Evolutionary conservation across 2,888 invertebrate genomes (phyloP), one percentile per base, ranked within the genome.

Genomic region (Watsonalla binaria): DNA sequence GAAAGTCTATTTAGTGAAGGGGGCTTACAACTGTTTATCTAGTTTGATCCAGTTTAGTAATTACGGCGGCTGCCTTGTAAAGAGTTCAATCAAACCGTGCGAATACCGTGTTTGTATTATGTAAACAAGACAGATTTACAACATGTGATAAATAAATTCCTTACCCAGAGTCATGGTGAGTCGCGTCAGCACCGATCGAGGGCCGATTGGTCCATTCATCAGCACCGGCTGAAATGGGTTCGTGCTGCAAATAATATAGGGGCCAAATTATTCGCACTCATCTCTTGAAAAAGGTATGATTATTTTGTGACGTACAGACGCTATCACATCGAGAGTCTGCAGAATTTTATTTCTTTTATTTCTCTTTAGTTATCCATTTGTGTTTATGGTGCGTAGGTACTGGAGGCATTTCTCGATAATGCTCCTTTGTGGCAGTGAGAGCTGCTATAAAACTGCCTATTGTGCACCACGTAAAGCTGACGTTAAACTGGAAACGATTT

Each of bases 141-240:
- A 67, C 81, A 71, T 78, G 80, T 79, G 75, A 86, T 86, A 84
- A 81, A 87, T 87, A 89, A 86, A 86, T 85, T 80, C 78, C 74
- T 70, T 70, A 72, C 72, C 72, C 73, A 72, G 78, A 74, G 61
- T 54, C 62, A 71, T 78, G 70, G 75, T 78, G 72, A 73, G 75
- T 76, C 68, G 72, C 78, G 86, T 88, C 87, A 89, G 88, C 86
- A 80, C 62, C 62, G 78, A 61, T 78, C 72, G 73, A 82, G 80
- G 78, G 73, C 76, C 71, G 68, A 88, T 88, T 85, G 85, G 84
- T 83, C 84, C 84, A 88, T 89, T 84, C 78, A 86, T 88, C 86
- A 85, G 73, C 67, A 62, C 66, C 62, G 69, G 70, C 66, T 70
- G 70, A 73, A 70, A 63, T 65, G 66, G 74, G 74, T 82, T 77